Base-by-base conservation (phyloP, 2,888 invertebrate species). In the Ferdinandea cuprea region DNA sequence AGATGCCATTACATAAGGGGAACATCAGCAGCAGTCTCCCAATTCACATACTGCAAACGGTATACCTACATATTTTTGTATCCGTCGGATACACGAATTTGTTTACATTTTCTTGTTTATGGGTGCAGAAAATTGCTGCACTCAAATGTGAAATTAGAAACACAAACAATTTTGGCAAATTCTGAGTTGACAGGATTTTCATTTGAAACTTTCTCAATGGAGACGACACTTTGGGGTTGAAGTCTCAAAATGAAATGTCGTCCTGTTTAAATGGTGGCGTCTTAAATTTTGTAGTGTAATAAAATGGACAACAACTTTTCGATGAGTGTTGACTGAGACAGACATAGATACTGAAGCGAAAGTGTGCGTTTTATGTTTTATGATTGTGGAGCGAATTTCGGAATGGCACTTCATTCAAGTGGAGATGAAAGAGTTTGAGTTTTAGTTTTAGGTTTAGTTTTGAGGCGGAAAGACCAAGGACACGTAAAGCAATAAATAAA, bases 291-390 rank as follows among this genome's bases (percentile, higher is more conserved):
- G 15, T 52, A n/a, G 7, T 50, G 69, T 25, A 68, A 63, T 74
- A 80, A 80, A 80, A 69, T 63, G 80, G 74, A 69, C 63, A 73
- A 44, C 42, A 44, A 63, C 61, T 74, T 69, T 68, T 61, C 35
- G 59, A 68, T n/a, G n/a, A 69, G 54, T 58, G 61, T 44, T 71
- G 42, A 59, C 25, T 54, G 48, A 11, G 30, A 61, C 44, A n/a
- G n/a, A n/a, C n/a, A n/a, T n/a, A n/a, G n/a, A n/a, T n/a, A n/a
- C n/a, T 25, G 25, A 25, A 3, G 30, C 37, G 37, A 56, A 59
- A 68, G 63, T 58, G 54, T 58, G n/a, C n/a, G 35, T 74, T 80
- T 74, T 69, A 74, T 63, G 72, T 80, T 80, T 80, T 80, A 80
- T 58, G 72, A 58, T 61, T 69, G 35, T 40, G 28, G 37, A 69